Evolutionary conservation across 1,140 invertebrate species (phyloP), one percentile per base, ranked within the genome.

Genomic region (Gryllus bimaculatus): DNA sequence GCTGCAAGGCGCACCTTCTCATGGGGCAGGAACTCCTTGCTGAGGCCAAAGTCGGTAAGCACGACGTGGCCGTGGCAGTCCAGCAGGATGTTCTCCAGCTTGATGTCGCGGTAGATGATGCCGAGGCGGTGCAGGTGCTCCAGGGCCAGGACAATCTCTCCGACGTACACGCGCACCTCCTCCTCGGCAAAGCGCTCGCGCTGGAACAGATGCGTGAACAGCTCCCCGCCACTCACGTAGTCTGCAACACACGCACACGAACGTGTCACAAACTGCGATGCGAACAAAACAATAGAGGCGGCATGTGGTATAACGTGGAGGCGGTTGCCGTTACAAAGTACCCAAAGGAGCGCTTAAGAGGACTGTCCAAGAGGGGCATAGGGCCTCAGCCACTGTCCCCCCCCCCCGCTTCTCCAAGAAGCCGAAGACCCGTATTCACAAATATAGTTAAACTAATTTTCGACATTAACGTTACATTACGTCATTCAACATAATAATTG

Each of bases 61-160:
- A 97, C 94, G 74, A 98, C 93, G 85, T 98, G 96, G 8, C 96
- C 96, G 73, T 95, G 90, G 8, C 90, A 90, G 86, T 96, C 94
- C 48, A 98, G 87, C 7, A 98, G 87, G 80, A 98, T 96, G 85
- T 98, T 98, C 86, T 98, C 96, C 75, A 97, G 86, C 84, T 98
- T 97, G 80, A 99, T 96, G 85, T 99, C 97, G 15, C 97, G 91
- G 87, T 99, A 99, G 82, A 99, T 98, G 73, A 98, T 96, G 77
- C 94, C 94, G 85, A 96, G 88, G 94, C 96, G 94, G 87, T 98
- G 96, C 77, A 98, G 87, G 85, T 95, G 94, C 86, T 97, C 95
- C 49, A 98, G 85, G 3, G 96, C 96, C 77, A 97, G 87, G 83
- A 96, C 94, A 82, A 98, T 93, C 88, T 98, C 96, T 73, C 94